Evolutionary conservation across 2,797 vertebrate genomes (phyloP).

Genomic region (Urosaurus nigricauda): DNA sequence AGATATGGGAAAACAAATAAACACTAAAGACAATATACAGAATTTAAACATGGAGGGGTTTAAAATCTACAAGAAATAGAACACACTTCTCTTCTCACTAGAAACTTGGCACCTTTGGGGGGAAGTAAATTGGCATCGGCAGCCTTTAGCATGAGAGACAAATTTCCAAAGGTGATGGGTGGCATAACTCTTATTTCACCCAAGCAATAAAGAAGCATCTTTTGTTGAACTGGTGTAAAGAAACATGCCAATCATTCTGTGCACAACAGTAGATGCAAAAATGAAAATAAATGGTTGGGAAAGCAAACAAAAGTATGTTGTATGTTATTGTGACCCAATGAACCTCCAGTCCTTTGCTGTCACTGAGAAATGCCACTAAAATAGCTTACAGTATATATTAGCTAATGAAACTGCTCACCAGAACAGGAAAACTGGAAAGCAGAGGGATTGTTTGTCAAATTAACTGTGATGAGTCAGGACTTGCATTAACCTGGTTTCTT

Average conservation of each 20-base stretch:
- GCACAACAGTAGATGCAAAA: conserved; percentile 51
- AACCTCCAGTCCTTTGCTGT: conserved; percentile 22
- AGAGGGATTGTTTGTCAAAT: background rate
- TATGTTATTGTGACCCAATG: conserved; percentile 35
- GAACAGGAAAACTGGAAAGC: conserved; percentile 24
- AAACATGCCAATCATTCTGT: conserved; percentile 45
- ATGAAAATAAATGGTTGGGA: conserved; percentile 44
- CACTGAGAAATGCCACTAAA: conserved; percentile 14
- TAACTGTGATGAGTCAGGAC: background rate
- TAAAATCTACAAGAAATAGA: conserved; percentile 53
- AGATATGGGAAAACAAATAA: conserved; percentile 72
- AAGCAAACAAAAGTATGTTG: conserved; percentile 31
- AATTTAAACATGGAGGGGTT: conserved; percentile 33
- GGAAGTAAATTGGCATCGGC: conserved; percentile 51
- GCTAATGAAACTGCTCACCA: conserved; percentile 11
- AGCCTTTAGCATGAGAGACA: conserved; percentile 45
- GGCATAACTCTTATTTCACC: conserved; percentile 41
- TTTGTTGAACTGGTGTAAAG: conserved; percentile 56
- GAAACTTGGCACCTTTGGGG: conserved; percentile 54
- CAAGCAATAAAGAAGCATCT: conserved; percentile 50
- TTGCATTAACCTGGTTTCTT: conserved; percentile 11
- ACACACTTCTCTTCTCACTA: conserved; percentile 48
- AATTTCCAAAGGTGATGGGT: conserved; percentile 29
- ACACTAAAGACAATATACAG: conserved; percentile 59
- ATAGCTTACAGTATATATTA: conserved; percentile 7